Evolutionary conservation across 2,888 invertebrate species (phyloP).

Genomic region (Pristionchus entomophagus): DNA sequence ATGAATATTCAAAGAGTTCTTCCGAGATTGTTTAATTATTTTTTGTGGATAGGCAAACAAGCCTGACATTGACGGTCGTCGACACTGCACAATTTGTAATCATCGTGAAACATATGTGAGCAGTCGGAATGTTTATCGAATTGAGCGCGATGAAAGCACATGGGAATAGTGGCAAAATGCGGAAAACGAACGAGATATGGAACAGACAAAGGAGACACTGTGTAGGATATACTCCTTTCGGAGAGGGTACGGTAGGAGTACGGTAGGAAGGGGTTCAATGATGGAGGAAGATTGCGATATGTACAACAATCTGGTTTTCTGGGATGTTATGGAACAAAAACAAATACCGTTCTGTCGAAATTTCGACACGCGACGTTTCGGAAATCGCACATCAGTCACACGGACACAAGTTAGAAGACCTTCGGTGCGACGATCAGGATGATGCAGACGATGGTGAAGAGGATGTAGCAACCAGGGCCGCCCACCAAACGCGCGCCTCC

Average conservation of each 20-base stretch:
- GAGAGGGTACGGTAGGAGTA: too few relatives aligned
- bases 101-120: too few relatives aligned
- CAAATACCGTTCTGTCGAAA: neutral
- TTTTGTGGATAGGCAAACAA: too few relatives aligned
- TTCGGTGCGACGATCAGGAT: constrained; percentile 61
- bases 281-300: neutral
- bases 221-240: neutral
- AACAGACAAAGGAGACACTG: neutral
- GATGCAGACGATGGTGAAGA: constrained; percentile 64
- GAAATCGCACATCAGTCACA: neutral
- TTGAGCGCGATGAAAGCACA: neutral
- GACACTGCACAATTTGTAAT: too few relatives aligned
- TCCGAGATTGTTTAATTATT: too few relatives aligned
- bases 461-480: constrained; percentile 81
- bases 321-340: neutral
- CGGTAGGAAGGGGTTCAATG: too few relatives aligned
- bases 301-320: too few relatives aligned
- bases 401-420: constrained; percentile 36
- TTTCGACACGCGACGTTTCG: neutral
- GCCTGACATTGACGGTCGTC: too few relatives aligned
- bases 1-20: neutral
- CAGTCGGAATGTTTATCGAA: neutral
- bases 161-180: neutral
- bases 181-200: neutral
- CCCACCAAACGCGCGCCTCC: constrained; percentile 79